Evolutionary conservation across 2,888 invertebrate species (phyloP).

Genomic region (Escarpia spicata): DNA sequence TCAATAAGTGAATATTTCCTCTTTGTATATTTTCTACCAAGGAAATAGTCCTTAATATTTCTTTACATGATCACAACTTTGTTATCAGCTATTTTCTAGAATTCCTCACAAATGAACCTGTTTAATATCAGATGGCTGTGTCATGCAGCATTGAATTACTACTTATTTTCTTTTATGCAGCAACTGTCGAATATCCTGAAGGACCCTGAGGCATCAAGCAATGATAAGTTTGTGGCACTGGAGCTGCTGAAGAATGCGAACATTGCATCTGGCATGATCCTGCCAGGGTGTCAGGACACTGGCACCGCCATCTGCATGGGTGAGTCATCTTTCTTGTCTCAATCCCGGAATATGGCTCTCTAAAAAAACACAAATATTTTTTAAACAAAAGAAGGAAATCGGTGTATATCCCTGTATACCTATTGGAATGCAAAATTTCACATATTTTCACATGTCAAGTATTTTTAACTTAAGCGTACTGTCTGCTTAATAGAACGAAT

Average conservation of each 20-base stretch:
- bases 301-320: constrained; percentile 66
- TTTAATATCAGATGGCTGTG: background rate
- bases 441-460: too few relatives aligned
- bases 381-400: too few relatives aligned
- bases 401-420: too few relatives aligned
- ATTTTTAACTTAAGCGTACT: too few relatives aligned
- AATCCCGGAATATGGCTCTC: too few relatives aligned
- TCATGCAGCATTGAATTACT: background rate
- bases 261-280: constrained; percentile 64
- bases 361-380: too few relatives aligned
- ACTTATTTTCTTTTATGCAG: constrained; percentile 43
- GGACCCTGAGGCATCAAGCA: constrained; percentile 63
- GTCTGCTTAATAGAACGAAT: too few relatives aligned
- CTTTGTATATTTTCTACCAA: too few relatives aligned
- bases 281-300: constrained; percentile 66
- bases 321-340: constrained; percentile 35
- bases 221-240: constrained; percentile 65
- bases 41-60: background rate
- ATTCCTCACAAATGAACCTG: background rate
- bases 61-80: background rate
- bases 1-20: too few relatives aligned
- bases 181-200: constrained; percentile 63
- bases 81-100: background rate
- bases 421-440: too few relatives aligned
- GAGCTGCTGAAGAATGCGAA: constrained; percentile 66